A percentile compares a stretch with the other conserved stretches of the same genome.
These are phyloP conservation scores for Bryconaethiops microstoma DNA, from an alignment of 2,797 vertebrate genomes.

Conservation along the genomic window DNA sequence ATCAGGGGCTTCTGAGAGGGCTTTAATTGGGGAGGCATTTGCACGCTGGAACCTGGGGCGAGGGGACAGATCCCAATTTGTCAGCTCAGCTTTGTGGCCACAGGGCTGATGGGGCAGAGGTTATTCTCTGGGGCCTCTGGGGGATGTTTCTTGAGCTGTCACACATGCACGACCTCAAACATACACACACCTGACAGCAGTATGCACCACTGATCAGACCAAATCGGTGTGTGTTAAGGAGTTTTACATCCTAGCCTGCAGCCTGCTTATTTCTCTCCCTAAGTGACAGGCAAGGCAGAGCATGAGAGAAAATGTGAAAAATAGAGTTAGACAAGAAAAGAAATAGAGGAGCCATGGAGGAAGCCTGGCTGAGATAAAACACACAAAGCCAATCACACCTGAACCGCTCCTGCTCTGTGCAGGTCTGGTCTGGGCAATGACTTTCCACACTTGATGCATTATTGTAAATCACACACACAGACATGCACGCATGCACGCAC, in stretches of 20 bases:
- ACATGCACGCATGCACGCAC: no score
- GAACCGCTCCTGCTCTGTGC: not conserved
- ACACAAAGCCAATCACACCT: slow-evolving; percentile 1
- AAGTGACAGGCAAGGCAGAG: slow-evolving; percentile 1
- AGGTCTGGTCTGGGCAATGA: not conserved
- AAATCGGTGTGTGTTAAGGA: slow-evolving; percentile 4
- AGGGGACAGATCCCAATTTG: slow-evolving; percentile 46
- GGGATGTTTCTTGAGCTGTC: slow-evolving; percentile 25
- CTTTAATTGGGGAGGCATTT: slow-evolving; percentile 29
- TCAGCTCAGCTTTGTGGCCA: slow-evolving; percentile 33
- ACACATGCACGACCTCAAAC: slow-evolving; percentile 1
- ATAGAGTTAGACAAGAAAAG: not conserved
- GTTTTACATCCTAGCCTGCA: slow-evolving; percentile 2
- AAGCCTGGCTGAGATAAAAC: not conserved
- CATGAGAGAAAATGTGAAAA: not conserved
- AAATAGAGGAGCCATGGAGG: not conserved
- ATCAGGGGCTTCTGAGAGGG: slow-evolving; percentile 37
- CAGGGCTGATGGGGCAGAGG: slow-evolving; percentile 1
- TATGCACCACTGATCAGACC: slow-evolving; percentile 34
- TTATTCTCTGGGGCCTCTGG: slow-evolving; percentile 25
- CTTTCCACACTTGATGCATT: not conserved
- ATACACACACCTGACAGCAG: slow-evolving; percentile 26
- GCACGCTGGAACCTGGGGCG: slow-evolving; percentile 16
- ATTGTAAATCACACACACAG: not conserved
- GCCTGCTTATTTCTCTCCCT: not conserved